These are phyloP conservation scores for Elaeidobius kamerunicus DNA, from an alignment of 2,888 invertebrate species.

Conservation along the genomic window DNA sequence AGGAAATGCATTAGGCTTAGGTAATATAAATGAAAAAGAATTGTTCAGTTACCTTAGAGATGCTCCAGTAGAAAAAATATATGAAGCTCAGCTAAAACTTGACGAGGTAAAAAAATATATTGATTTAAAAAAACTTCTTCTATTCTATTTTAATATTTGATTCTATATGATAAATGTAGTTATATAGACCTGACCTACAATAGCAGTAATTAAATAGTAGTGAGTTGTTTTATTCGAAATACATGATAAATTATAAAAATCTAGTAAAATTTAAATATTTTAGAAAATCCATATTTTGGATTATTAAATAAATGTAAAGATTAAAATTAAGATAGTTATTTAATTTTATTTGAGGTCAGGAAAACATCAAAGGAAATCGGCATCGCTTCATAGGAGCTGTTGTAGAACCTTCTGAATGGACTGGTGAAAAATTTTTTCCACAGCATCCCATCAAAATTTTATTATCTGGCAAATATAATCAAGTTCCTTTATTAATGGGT, in stretches of 20 bases:
- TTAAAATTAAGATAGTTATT: too few species aligned
- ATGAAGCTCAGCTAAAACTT: conserved; percentile 34
- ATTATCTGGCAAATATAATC: conserved; percentile 41
- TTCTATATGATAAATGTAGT: too few species aligned
- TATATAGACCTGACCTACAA: too few species aligned
- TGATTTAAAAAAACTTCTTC: too few species aligned
- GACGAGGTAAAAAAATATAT: conserved; percentile 17
- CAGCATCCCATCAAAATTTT: conserved; percentile 41
- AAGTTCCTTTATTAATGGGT: conserved; percentile 46
- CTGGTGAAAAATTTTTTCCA: conserved; percentile 40
- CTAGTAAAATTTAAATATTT: too few species aligned
- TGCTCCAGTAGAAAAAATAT: conserved; percentile 44
- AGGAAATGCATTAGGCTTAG: conserved; percentile 34
- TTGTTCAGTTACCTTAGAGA: conserved; percentile 45
- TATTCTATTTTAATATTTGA: too few species aligned
- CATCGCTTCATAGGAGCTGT: conserved; percentile 33
- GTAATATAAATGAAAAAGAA: conserved; percentile 23
- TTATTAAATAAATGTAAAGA: too few species aligned
- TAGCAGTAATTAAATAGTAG: too few species aligned
- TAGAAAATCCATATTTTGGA: too few species aligned
- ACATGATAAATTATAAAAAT: too few species aligned
- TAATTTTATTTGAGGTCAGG: conserved; percentile 13
- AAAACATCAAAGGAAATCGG: conserved; percentile 25
- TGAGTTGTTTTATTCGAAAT: too few species aligned
- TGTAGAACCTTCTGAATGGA: conserved; percentile 34